Base-by-base conservation (phyloP, 2,797 vertebrate species). In the Lithobates pipiens region DNA sequence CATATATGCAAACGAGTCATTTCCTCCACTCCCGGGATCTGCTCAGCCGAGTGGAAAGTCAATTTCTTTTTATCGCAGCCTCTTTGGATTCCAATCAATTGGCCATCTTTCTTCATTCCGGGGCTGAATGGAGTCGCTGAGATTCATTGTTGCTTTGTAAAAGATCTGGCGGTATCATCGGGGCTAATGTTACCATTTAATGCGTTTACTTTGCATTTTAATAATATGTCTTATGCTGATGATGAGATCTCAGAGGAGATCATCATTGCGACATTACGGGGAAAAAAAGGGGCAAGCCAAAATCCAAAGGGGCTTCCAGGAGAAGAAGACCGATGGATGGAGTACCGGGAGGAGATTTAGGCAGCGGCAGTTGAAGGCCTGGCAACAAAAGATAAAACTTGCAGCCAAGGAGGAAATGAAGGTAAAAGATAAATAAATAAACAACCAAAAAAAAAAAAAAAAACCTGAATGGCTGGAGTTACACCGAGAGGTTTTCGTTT, bases 41-140 rank as follows among this genome's bases (percentile, higher is more conserved):
- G 63, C 25, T 39, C 63, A 74, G 34, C 50, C 80, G 63, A 82
- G 71, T 82, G 36, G 46, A 74, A 82, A 74, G 46, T 74, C 70
- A 82, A 82, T 82, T 82, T 82, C 54, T 63, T 82, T 74, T 82
- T 61, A 74, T 82, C 71, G 2, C 80, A 65, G 10, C 36, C 80
- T 82, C 80, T 27, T 44, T 54, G 71, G 80, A 65, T 61, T 72
- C 29, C 46, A 74, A 82, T 82, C 80, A 65, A 61, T 42, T 29
- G 54, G 23, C 54, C 29, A 65, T 63, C 70, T 63, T 82, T 13
- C 73, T 74, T 74, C 32, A 74, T 65, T 82, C 63, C 50, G 39
- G 2, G 61, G 61, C 61, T 25, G 61, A 65, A 23, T 65, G 61
- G 8, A 18, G n/a, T 74, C 46, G 32, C 70, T 25, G 18, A 29